phyloP scores from a whole-genome alignment of 1,140 invertebrate genomes.

The Manduca sexta region DNA sequence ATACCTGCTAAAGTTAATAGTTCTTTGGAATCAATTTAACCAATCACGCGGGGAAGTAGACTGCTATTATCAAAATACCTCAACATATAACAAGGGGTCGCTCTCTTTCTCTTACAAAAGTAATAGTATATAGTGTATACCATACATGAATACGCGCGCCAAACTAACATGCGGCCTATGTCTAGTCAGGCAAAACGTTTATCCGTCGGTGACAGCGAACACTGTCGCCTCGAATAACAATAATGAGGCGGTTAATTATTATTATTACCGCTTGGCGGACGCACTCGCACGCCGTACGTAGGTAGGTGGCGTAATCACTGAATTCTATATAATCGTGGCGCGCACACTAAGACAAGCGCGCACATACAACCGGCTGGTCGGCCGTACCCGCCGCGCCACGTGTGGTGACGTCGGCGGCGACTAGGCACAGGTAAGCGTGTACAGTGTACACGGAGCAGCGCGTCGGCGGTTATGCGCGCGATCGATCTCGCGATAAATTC shows the following conservation, averaged over 20 bases:
- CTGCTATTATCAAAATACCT: too few relatives aligned
- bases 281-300: conserved; percentile 32
- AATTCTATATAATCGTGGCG: conserved; percentile 47
- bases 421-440: conserved; percentile 32
- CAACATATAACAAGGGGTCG: conserved; percentile 1
- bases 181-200: conserved; percentile 28
- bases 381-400: conserved; percentile 33
- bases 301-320: conserved; percentile 51
- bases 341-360: conserved; percentile 13
- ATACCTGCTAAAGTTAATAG: conserved; percentile 23
- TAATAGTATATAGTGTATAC: too few relatives aligned
- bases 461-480: conserved; percentile 25
- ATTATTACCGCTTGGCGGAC: conserved; percentile 43
- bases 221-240: conserved; percentile 41
- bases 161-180: conserved; percentile 17
- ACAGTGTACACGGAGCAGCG: conserved; percentile 14
- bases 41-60: conserved; percentile 13
- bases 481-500: conserved; percentile 63
- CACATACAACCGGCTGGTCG: conserved; percentile 20
- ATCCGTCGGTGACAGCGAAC: conserved; percentile 41
- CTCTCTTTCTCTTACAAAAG: conserved; percentile 11
- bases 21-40: conserved; percentile 14
- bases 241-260: conserved; percentile 52
- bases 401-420: conserved; percentile 38
- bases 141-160: conserved; percentile 12